Evolutionary conservation across 2,888 invertebrate genomes (phyloP).

Genomic region (Lithophane leautieri): DNA sequence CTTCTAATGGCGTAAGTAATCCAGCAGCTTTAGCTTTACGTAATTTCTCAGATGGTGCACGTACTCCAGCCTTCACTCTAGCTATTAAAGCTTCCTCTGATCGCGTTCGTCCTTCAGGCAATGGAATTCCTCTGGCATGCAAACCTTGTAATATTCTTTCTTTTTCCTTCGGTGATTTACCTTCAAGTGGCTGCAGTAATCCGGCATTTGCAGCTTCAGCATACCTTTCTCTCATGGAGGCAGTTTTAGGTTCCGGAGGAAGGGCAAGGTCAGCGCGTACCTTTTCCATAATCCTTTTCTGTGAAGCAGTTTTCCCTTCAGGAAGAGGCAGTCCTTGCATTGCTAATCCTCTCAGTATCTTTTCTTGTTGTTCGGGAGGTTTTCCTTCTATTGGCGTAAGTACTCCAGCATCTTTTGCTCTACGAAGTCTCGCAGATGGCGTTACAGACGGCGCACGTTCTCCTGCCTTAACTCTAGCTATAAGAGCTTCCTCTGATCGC

Average conservation of each 20-base stretch:
- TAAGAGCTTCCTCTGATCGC: conserved; percentile 13
- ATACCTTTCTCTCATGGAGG: background rate
- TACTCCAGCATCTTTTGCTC: background rate
- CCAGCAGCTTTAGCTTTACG: conserved; percentile 11
- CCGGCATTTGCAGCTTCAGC: conserved; percentile 7
- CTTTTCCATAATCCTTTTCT: background rate
- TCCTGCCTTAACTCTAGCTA: conserved; percentile 15
- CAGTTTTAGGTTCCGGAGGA: conserved; percentile 16
- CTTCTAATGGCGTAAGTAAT: background rate
- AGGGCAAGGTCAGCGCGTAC: conserved; percentile 6
- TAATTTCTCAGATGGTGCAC: background rate
- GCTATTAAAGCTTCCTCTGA: conserved; percentile 15
- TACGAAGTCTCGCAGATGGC: background rate
- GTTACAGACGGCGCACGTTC: background rate
- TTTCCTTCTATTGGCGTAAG: background rate
- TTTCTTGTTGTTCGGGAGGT: no score
- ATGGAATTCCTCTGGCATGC: conserved; percentile 23
- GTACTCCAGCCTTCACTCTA: background rate
- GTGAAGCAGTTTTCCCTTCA: background rate
- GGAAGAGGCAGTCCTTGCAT: conserved; percentile 16
- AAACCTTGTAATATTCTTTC: conserved; percentile 15
- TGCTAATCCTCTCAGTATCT: background rate
- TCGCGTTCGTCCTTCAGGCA: conserved; percentile 25
- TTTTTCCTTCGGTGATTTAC: conserved; percentile 22
- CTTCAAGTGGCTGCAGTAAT: conserved; percentile 13